phyloP scores from a whole-genome alignment of 1,140 invertebrate species.

The Drosophila persimilis region DNA sequence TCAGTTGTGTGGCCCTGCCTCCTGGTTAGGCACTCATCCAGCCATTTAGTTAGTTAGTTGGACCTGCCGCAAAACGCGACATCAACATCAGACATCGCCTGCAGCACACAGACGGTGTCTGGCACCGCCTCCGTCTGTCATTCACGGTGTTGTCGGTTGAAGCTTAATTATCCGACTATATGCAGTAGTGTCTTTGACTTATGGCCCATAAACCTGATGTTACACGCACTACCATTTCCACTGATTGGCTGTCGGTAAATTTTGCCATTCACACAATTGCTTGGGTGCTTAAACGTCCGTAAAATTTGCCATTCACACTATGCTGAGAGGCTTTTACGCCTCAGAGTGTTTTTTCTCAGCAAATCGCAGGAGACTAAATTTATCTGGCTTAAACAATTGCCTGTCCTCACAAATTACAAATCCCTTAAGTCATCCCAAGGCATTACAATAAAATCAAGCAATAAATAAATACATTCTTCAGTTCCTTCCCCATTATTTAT shows the following conservation, averaged over 20 bases:
- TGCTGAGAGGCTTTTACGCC: no score
- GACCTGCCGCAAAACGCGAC: slow-evolving; percentile 40
- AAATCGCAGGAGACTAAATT: no score
- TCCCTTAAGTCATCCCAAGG: slow-evolving; percentile 34
- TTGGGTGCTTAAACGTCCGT: no score
- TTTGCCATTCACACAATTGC: no score
- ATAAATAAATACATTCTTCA: slow-evolving; percentile 58
- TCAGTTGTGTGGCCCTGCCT: neutral
- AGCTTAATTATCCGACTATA: slow-evolving; percentile 8
- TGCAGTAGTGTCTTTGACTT: no score
- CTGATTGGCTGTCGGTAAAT: no score
- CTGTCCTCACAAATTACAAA: slow-evolving; percentile 49
- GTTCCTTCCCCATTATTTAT: slow-evolving; percentile 47
- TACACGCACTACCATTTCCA: no score
- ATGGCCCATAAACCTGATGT: no score
- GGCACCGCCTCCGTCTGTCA: slow-evolving; percentile 18
- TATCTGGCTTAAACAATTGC: slow-evolving; percentile 1
- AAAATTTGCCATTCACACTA: no score
- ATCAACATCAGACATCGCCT: slow-evolving; percentile 44
- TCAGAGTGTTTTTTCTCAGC: no score
- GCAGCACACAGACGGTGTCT: slow-evolving; percentile 20
- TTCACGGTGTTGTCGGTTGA: slow-evolving; percentile 14
- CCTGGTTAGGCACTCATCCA: slow-evolving; percentile 11
- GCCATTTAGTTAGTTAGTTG: slow-evolving; percentile 64
- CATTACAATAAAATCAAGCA: slow-evolving; percentile 28